Evolutionary conservation across 2,797 vertebrate species (phyloP).

Genomic region (Bryconaethiops microstoma): DNA sequence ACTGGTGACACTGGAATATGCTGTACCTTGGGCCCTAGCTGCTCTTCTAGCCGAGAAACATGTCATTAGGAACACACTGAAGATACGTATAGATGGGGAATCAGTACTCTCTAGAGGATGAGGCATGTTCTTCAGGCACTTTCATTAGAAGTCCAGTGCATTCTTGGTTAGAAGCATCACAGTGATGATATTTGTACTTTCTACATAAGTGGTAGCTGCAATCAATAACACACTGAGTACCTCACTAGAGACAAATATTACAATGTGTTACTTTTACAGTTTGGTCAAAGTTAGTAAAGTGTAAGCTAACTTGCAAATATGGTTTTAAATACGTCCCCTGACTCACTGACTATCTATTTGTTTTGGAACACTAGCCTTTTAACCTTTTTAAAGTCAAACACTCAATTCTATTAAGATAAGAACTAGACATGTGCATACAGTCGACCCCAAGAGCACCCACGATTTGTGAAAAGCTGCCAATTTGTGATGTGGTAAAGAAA

Average conservation of each 20-base stretch:
- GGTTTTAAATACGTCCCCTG: background rate
- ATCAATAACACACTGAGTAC: background rate
- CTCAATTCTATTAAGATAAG: no score
- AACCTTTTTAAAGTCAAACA: no score
- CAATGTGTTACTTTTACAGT: background rate
- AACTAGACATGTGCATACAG: no score
- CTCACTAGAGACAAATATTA: background rate
- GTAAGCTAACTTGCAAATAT: background rate
- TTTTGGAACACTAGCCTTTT: no score
- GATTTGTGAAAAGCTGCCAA: no score
- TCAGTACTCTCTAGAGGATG: background rate
- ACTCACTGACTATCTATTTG: no score
- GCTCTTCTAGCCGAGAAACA: slow-evolving; percentile 73
- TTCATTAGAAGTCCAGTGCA: background rate
- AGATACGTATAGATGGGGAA: slow-evolving; percentile 60
- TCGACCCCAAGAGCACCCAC: no score
- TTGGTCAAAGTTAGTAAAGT: background rate
- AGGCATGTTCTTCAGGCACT: background rate
- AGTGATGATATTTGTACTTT: background rate
- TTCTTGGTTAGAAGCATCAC: background rate
- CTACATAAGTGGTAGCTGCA: background rate
- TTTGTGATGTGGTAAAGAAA: no score
- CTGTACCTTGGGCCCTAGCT: slow-evolving; percentile 74
- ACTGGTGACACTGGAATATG: slow-evolving; percentile 81
- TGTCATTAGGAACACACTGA: slow-evolving; percentile 74